A percentile compares a stretch with the other conserved stretches of the same genome.
phyloP scores from a whole-genome alignment of 2,888 invertebrate species.

The Cerastis rubricosa region DNA sequence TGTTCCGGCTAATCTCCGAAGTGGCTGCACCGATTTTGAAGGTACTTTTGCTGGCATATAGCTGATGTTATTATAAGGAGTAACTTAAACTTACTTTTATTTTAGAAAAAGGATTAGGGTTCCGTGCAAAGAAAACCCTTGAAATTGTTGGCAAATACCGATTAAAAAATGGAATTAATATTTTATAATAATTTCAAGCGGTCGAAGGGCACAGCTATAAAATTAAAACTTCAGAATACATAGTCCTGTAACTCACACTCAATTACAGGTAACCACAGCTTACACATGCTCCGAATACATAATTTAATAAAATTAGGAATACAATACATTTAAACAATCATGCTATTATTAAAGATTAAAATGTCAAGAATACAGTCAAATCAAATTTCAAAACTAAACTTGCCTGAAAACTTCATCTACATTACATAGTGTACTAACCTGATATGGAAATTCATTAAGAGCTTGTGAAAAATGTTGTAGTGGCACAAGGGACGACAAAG shows the following conservation, averaged over 20 bases:
- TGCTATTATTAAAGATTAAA: not conserved
- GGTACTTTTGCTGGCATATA: too few relatives aligned
- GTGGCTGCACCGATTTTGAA: too few relatives aligned
- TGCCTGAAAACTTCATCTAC: not conserved
- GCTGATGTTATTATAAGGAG: too few relatives aligned
- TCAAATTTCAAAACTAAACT: not conserved
- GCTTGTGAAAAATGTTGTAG: constrained; percentile 88
- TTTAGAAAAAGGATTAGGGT: too few relatives aligned
- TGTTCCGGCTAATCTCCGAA: too few relatives aligned
- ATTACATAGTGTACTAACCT: constrained; percentile 80
- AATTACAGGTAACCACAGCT: not conserved
- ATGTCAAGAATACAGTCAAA: not conserved
- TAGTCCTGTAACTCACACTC: not conserved
- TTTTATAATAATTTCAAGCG: too few relatives aligned
- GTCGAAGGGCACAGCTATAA: not conserved
- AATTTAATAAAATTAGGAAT: not conserved
- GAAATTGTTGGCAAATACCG: too few relatives aligned
- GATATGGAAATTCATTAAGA: constrained; percentile 89
- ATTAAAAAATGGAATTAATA: too few relatives aligned
- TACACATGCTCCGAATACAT: not conserved
- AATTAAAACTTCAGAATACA: not conserved
- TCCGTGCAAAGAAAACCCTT: too few relatives aligned
- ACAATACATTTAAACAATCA: not conserved
- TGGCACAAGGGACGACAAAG: constrained; percentile 86
- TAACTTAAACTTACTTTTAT: too few relatives aligned